These are phyloP conservation scores for Ornithoptera priamus DNA, from an alignment of 2,888 invertebrate genomes.

Conservation along the genomic window DNA sequence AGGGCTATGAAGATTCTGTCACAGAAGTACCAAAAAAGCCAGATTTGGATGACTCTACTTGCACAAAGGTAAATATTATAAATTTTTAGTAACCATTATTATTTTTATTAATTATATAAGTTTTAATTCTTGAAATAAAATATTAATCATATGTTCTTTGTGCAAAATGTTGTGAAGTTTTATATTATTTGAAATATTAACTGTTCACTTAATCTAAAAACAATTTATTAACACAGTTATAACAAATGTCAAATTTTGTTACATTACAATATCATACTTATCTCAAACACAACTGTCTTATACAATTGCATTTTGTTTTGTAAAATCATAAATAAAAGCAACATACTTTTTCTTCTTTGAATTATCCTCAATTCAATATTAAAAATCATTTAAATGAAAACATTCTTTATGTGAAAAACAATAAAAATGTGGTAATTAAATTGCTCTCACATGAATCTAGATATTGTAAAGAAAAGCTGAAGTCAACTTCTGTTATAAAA, in stretches of 20 bases:
- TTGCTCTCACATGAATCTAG: too few relatives aligned
- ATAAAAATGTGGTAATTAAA: too few relatives aligned
- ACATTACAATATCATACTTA: background rate
- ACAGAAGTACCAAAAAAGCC: constrained; percentile 63
- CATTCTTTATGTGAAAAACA: background rate
- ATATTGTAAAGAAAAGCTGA: background rate
- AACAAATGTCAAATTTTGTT: background rate
- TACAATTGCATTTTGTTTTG: background rate
- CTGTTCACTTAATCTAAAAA: background rate
- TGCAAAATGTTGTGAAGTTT: background rate
- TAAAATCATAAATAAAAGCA: background rate
- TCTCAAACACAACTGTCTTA: background rate
- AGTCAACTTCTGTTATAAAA: background rate
- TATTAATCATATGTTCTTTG: background rate
- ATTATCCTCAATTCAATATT: background rate
- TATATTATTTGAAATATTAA: background rate
- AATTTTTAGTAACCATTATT: background rate
- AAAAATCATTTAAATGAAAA: background rate
- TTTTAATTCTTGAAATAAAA: background rate
- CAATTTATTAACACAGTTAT: background rate
- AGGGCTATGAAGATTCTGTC: constrained; percentile 72
- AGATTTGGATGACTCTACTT: constrained; percentile 44
- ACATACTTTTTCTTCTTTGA: background rate
- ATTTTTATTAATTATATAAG: background rate
- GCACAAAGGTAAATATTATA: constrained; percentile 73